phyloP scores from a whole-genome alignment of 2,888 invertebrate genomes.

The Ennomos quercinarius region DNA sequence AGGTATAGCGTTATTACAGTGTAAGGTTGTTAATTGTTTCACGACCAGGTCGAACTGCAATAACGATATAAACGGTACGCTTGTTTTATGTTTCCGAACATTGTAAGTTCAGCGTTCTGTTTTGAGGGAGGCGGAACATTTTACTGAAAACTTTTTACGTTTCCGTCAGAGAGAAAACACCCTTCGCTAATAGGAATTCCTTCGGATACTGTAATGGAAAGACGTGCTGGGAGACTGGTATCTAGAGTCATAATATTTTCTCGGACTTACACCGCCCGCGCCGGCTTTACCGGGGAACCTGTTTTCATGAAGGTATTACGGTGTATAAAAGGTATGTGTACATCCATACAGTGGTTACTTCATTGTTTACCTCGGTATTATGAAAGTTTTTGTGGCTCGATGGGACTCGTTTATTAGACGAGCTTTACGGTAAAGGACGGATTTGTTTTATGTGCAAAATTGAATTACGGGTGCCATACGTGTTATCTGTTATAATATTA shows the following conservation, averaged over 20 bases:
- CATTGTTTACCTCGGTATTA: constrained; percentile 45
- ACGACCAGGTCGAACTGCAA: constrained; percentile 56
- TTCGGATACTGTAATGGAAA: constrained; percentile 77
- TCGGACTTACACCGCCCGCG: constrained; percentile 57
- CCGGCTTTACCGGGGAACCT: constrained; percentile 66
- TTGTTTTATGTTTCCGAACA: constrained; percentile 69
- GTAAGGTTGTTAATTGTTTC: constrained; percentile 61
- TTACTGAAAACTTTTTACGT: constrained; percentile 76
- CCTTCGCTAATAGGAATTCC: constrained; percentile 80
- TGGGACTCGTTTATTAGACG: constrained; percentile 23
- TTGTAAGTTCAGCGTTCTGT: constrained; percentile 69
- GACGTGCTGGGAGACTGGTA: constrained; percentile 74
- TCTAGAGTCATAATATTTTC: constrained; percentile 75
- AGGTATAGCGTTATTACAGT: constrained; percentile 44
- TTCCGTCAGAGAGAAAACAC: constrained; percentile 75
- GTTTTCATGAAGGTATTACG: constrained; percentile 62
- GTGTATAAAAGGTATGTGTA: constrained; percentile 48
- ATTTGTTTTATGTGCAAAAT: constrained; percentile 8
- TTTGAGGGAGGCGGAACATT: constrained; percentile 69
- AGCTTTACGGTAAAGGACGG: constrained; percentile 6
- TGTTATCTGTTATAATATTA: too few relatives aligned
- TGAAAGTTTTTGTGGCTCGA: constrained; percentile 41
- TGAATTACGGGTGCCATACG: background rate
- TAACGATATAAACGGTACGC: constrained; percentile 64
- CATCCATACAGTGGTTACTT: constrained; percentile 46